Evolutionary conservation across 1,140 invertebrate genomes (phyloP).

Genomic region (Bombus affinis): DNA sequence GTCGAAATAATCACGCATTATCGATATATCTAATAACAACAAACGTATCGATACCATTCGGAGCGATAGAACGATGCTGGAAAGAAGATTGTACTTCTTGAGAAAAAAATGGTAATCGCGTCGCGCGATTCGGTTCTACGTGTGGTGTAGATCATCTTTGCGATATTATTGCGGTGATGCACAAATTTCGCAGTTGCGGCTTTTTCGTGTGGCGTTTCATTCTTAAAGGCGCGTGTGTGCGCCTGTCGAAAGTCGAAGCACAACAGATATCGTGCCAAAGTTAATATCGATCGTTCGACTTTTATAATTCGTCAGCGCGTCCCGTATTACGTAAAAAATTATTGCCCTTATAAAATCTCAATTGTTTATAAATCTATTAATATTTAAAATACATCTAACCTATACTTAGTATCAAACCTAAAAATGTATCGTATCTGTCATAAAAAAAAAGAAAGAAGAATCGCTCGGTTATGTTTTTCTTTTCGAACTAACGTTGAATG

Average conservation of each 20-base stretch:
- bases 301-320: not conserved
- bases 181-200: not conserved
- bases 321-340: not conserved
- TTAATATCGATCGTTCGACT: conserved; percentile 30
- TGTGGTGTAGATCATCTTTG: not conserved
- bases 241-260: not conserved
- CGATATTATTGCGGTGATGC: not conserved
- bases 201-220: not conserved
- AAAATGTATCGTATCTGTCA: not conserved
- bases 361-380: not conserved
- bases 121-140: not conserved
- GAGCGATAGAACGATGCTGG: not conserved
- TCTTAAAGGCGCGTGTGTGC: not conserved
- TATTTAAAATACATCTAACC: not conserved
- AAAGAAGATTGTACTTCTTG: not conserved
- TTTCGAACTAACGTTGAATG: not conserved
- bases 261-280: conserved; percentile 23
- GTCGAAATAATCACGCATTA: not conserved
- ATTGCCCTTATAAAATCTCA: not conserved
- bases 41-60: not conserved
- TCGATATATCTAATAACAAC: not conserved
- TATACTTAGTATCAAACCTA: not conserved
- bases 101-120: too few relatives aligned
- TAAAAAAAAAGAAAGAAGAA: not conserved
- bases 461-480: not conserved